Conservation (phyloP, 2,888 invertebrate species). For the Oscheius onirici region DNA sequence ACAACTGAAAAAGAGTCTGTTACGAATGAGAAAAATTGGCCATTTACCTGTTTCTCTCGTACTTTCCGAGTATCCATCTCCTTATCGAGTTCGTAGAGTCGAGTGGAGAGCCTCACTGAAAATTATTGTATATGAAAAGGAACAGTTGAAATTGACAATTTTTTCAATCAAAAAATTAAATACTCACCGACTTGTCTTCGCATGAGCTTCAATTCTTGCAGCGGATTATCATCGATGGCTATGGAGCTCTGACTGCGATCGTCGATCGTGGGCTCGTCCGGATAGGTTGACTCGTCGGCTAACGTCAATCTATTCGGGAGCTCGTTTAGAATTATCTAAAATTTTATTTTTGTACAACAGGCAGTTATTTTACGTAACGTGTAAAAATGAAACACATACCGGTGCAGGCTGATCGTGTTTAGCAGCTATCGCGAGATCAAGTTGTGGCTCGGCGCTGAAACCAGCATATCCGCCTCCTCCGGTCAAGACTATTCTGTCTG, state of each 20-base stretch:
- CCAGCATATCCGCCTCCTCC: constrained; percentile 37
- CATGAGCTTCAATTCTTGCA: constrained; percentile 61
- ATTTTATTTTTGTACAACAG: too few relatives aligned
- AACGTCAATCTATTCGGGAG: constrained; percentile 15
- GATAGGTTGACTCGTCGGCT: constrained; percentile 18
- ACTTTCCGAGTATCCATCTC: constrained; percentile 44
- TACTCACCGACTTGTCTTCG: constrained; percentile 46
- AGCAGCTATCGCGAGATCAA: background rate
- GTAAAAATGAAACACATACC: background rate
- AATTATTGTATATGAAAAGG: background rate
- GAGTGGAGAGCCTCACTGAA: constrained; percentile 47
- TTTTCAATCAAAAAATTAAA: background rate
- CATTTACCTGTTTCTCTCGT: constrained; percentile 32
- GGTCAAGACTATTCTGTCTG: constrained; percentile 54
- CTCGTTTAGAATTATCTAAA: constrained; percentile 20
- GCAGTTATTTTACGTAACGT: too few relatives aligned
- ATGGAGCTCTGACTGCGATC: constrained; percentile 43
- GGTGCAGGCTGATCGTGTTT: background rate
- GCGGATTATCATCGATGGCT: constrained; percentile 61
- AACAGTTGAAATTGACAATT: background rate
- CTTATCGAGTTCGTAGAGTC: constrained; percentile 57
- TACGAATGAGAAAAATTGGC: background rate
- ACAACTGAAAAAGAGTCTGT: constrained; percentile 7
- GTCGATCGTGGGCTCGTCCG: constrained; percentile 32
- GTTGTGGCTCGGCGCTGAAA: constrained; percentile 24